A percentile compares a stretch with the other conserved stretches of the same genome.
Evolutionary conservation across 1,140 invertebrate species (phyloP).

Genomic region (Ceratosolen solmsi): DNA sequence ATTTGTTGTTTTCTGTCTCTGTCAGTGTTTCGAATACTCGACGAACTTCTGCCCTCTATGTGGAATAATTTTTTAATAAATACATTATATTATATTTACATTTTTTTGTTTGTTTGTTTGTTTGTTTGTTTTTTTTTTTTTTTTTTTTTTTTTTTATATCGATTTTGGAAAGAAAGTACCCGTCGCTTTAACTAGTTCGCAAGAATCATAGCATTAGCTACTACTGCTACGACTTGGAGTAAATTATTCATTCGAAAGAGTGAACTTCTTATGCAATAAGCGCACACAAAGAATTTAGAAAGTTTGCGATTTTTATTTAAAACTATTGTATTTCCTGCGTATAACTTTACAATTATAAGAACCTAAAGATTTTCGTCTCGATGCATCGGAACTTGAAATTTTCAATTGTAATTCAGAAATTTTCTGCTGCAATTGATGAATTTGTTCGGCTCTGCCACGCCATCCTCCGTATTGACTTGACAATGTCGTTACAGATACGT

Average conservation of each 20-base stretch:
- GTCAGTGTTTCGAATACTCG: slow-evolving; percentile 73
- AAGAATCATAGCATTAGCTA: too few relatives aligned
- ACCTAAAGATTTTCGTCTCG: slow-evolving; percentile 35
- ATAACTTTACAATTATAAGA: neutral
- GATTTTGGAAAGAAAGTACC: too few relatives aligned
- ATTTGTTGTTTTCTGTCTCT: slow-evolving; percentile 74
- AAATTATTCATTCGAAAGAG: too few relatives aligned
- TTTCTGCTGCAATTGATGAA: slow-evolving; percentile 78
- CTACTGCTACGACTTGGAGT: too few relatives aligned
- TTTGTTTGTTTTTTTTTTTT: too few relatives aligned
- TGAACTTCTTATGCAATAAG: too few relatives aligned
- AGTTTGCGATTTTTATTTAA: neutral
- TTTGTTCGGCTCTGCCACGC: slow-evolving; percentile 83
- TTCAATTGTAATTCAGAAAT: slow-evolving; percentile 78
- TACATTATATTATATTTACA: neutral
- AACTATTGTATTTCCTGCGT: too few relatives aligned
- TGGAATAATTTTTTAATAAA: neutral
- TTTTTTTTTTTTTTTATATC: too few relatives aligned
- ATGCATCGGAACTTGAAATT: slow-evolving; percentile 64
- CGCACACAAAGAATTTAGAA: too few relatives aligned
- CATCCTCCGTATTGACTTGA: slow-evolving; percentile 75
- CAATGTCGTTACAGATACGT: slow-evolving; percentile 67
- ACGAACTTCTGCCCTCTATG: slow-evolving; percentile 54
- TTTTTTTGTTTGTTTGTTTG: too few relatives aligned
- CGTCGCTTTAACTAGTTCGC: too few relatives aligned